phyloP scores from a whole-genome alignment of 2,797 vertebrate species.

The Neomorphus geoffroyi region DNA sequence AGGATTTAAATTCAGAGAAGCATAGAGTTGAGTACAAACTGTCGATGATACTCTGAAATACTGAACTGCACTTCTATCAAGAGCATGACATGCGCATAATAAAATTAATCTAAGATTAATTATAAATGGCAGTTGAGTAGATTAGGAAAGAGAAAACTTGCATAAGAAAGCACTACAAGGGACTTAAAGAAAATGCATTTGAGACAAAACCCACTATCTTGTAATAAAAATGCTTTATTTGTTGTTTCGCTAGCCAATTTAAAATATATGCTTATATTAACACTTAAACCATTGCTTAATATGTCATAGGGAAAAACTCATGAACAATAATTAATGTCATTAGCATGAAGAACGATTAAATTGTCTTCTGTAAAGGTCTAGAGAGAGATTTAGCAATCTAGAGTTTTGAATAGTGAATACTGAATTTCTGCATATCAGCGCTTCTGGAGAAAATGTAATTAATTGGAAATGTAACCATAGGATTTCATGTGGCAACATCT shows the following conservation, averaged over 20 bases:
- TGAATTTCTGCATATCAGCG: not conserved
- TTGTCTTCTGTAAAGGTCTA: not conserved
- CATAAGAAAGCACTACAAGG: not conserved
- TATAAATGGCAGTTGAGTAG: not conserved
- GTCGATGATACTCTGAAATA: not conserved
- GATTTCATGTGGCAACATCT: not conserved
- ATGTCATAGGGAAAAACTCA: not conserved
- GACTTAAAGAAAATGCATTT: not conserved
- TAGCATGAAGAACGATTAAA: not conserved
- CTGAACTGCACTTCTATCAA: not conserved
- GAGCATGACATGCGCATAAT: not conserved
- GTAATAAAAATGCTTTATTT: not conserved
- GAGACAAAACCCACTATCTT: not conserved
- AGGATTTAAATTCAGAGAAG: not conserved
- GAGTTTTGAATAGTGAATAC: not conserved
- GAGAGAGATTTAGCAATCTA: not conserved
- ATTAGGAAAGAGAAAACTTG: not conserved
- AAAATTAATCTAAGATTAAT: constrained; percentile 41
- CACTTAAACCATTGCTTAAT: not conserved
- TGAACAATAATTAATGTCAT: not conserved
- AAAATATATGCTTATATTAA: not conserved
- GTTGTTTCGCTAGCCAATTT: not conserved
- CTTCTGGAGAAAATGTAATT: not conserved
- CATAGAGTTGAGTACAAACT: not conserved
- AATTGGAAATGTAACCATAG: not conserved